Percentiles rank a stretch among this genome's conserved stretches.
phyloP scores from a whole-genome alignment of 2,888 invertebrate genomes.

The Epistrophella euchroma region DNA sequence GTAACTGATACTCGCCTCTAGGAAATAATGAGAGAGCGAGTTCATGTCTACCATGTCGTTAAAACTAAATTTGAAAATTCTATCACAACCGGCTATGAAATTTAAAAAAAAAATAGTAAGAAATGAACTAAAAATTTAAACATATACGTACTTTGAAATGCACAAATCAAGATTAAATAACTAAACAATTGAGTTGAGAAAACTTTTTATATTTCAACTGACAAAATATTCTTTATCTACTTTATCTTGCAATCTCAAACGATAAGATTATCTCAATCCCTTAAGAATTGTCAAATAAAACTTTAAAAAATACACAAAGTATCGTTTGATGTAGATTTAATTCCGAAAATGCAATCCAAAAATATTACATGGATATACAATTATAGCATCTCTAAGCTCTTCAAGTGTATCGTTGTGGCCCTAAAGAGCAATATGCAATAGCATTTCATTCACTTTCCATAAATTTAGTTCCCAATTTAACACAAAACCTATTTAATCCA shows the following conservation, averaged over 20 bases:
- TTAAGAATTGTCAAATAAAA: not conserved
- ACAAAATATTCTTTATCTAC: too few species aligned
- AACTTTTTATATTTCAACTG: too few species aligned
- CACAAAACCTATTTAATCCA: constrained; percentile 74
- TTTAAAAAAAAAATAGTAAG: too few species aligned
- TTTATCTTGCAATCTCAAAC: not conserved
- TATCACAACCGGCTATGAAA: too few species aligned
- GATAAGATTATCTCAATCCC: not conserved
- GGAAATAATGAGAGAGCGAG: too few species aligned
- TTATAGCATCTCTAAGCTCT: not conserved
- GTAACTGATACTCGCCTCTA: too few species aligned
- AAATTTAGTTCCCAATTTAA: constrained; percentile 69
- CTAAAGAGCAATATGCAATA: constrained; percentile 6
- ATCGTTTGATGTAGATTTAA: constrained; percentile 4
- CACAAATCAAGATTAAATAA: too few species aligned
- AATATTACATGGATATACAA: not conserved
- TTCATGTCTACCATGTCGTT: too few species aligned
- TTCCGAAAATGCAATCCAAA: constrained; percentile 43
- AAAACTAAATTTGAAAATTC: too few species aligned
- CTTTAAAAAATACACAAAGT: not conserved
- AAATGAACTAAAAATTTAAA: too few species aligned
- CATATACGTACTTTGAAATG: too few species aligned
- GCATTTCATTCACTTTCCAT: constrained; percentile 71
- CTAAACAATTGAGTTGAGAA: too few species aligned
- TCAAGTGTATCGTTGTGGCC: not conserved